phyloP scores from a whole-genome alignment of 1,140 invertebrate species.

The Notospermus geniculatus region DNA sequence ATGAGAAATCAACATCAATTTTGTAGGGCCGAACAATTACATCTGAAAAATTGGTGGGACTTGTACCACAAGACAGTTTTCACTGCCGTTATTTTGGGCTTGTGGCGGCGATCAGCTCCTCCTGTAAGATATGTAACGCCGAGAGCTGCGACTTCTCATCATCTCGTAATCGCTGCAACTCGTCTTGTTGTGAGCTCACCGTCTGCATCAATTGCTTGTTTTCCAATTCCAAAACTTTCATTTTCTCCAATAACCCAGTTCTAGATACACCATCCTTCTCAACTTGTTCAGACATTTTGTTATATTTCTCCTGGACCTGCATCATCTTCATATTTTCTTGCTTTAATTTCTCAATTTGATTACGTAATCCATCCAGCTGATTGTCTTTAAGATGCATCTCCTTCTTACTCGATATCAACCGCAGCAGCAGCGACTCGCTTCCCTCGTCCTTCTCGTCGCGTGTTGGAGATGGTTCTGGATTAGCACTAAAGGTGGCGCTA shows the following conservation, averaged over 20 bases:
- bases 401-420: not conserved
- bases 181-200: slow-evolving; percentile 30
- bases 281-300: slow-evolving; percentile 12
- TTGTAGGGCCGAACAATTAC: too few species aligned
- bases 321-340: not conserved
- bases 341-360: not conserved
- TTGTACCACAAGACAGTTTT: too few species aligned
- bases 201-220: slow-evolving; percentile 30
- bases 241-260: slow-evolving; percentile 21
- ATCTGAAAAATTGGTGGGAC: too few species aligned
- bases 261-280: slow-evolving; percentile 11
- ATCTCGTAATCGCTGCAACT: slow-evolving; percentile 25
- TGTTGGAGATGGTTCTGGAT: too few species aligned
- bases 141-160: slow-evolving; percentile 42
- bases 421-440: too few species aligned
- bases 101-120: slow-evolving; percentile 41
- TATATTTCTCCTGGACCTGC: not conserved
- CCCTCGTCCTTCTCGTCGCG: too few species aligned
- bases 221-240: slow-evolving; percentile 22
- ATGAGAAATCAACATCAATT: too few species aligned
- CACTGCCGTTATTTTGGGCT: too few species aligned
- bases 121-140: slow-evolving; percentile 43
- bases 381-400: not conserved
- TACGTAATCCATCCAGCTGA: not conserved
- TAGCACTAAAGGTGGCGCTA: too few species aligned